These are phyloP conservation scores for Gallinago paraguaiae DNA, from an alignment of 2,113 vertebrate genomes.

Conservation along the genomic window DNA sequence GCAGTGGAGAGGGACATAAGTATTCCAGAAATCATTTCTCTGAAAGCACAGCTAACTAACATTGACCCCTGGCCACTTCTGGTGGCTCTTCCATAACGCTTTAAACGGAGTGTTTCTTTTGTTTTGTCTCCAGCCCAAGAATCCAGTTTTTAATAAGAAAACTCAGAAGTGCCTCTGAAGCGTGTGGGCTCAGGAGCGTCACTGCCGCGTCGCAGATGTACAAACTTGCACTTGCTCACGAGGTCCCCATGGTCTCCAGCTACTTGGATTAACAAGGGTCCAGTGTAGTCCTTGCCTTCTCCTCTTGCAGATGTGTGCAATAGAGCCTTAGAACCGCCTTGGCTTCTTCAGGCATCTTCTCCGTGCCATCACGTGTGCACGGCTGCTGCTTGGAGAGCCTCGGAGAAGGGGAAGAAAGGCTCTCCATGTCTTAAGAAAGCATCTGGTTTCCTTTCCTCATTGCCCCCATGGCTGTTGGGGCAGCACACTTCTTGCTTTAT, in stretches of 20 bases:
- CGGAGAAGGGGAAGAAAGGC: neutral
- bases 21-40: neutral
- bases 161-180: constrained; percentile 33
- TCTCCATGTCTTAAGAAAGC: neutral
- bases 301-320: neutral
- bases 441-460: neutral
- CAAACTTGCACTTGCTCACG: neutral
- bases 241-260: neutral
- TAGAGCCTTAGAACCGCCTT: neutral
- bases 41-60: neutral
- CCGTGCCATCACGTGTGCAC: neutral
- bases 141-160: constrained; percentile 17
- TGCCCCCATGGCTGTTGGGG: neutral
- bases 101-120: neutral
- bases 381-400: neutral
- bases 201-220: accelerated
- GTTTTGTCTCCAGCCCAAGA: neutral
- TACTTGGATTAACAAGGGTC: neutral
- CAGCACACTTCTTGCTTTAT: neutral
- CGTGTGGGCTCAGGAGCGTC: neutral
- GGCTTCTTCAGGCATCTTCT: constrained; percentile 17
- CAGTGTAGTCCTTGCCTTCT: neutral
- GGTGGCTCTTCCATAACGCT: neutral
- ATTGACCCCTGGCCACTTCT: neutral
- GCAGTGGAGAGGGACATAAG: neutral